Percentiles rank a stretch among this genome's conserved stretches.
Evolutionary conservation across 1,140 invertebrate genomes (phyloP).

Genomic region (Cecropterus lyciades): DNA sequence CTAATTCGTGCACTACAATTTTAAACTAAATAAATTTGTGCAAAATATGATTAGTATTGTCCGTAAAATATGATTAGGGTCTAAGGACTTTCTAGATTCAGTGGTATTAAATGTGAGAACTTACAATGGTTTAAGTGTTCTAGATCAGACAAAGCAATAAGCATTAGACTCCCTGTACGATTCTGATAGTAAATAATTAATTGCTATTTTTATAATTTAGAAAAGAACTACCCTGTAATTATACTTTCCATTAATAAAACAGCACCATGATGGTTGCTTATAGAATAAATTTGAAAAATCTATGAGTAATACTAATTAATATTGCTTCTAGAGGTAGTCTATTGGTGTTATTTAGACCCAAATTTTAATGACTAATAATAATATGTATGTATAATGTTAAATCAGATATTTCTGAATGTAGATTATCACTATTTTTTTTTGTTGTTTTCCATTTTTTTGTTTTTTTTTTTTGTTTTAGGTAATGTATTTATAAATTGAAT

Average conservation of each 20-base stretch:
- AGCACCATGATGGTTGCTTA: conserved; percentile 6
- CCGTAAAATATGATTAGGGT: background rate
- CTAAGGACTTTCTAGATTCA: too few relatives aligned
- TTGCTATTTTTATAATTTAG: background rate
- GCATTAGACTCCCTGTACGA: too few relatives aligned
- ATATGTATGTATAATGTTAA: background rate
- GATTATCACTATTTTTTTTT: conserved; percentile 3
- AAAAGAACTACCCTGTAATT: conserved; percentile 7
- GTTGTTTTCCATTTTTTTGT: background rate
- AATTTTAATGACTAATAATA: background rate
- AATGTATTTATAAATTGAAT: background rate
- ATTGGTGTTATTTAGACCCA: background rate
- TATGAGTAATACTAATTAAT: background rate
- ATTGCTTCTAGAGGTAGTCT: conserved; percentile 6
- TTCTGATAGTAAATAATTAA: conserved; percentile 1
- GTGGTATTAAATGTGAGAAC: background rate
- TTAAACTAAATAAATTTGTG: background rate
- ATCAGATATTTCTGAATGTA: conserved; percentile 2
- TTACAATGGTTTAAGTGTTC: background rate
- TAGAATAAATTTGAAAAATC: conserved; percentile 1
- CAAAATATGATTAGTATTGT: background rate
- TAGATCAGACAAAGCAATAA: background rate
- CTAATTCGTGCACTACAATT: background rate
- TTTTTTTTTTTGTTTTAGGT: conserved; percentile 10
- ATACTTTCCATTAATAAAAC: background rate